phyloP scores from a whole-genome alignment of 2,888 invertebrate genomes.

The Rhagophthalmus giganteus region DNA sequence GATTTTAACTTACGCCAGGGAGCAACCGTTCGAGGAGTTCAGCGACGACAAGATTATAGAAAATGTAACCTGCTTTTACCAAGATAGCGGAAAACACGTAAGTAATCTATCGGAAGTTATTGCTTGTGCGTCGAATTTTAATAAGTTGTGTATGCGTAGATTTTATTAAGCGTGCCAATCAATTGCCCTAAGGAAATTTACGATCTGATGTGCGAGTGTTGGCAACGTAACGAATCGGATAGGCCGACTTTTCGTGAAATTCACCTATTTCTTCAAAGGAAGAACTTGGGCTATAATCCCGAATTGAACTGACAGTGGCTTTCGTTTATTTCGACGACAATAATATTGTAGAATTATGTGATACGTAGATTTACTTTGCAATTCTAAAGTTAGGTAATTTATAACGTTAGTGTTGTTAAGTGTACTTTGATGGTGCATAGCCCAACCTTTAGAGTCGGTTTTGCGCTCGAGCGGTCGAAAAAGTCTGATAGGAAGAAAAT shows the following conservation, averaged over 20 bases:
- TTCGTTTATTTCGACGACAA: conserved; percentile 26
- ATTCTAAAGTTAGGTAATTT: conserved; percentile 21
- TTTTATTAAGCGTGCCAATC: conserved; percentile 68
- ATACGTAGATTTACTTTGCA: conserved; percentile 28
- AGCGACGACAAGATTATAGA: conserved; percentile 81
- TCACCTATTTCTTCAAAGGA: conserved; percentile 79
- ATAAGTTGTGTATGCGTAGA: conserved; percentile 45
- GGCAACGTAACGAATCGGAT: conserved; percentile 77
- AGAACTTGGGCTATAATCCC: conserved; percentile 65
- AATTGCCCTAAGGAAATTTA: conserved; percentile 84
- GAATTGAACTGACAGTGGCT: conserved; percentile 48
- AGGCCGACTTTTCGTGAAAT: conserved; percentile 83
- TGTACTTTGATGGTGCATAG: conserved; percentile 16
- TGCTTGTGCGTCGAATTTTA: neutral
- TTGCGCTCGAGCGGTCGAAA: too few relatives aligned
- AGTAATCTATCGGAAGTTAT: conserved; percentile 40
- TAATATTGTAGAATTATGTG: conserved; percentile 30
- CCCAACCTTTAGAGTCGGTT: conserved; percentile 9
- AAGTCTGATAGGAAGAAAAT: too few relatives aligned
- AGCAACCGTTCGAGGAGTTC: conserved; percentile 80
- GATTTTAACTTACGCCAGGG: conserved; percentile 78
- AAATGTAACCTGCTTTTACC: conserved; percentile 78
- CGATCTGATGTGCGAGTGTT: conserved; percentile 85
- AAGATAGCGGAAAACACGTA: conserved; percentile 72
- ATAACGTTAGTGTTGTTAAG: conserved; percentile 16